Evolutionary conservation across 92 coral and sea anemone species (phyloP).

Genomic region (Epizoanthus fatuus): DNA sequence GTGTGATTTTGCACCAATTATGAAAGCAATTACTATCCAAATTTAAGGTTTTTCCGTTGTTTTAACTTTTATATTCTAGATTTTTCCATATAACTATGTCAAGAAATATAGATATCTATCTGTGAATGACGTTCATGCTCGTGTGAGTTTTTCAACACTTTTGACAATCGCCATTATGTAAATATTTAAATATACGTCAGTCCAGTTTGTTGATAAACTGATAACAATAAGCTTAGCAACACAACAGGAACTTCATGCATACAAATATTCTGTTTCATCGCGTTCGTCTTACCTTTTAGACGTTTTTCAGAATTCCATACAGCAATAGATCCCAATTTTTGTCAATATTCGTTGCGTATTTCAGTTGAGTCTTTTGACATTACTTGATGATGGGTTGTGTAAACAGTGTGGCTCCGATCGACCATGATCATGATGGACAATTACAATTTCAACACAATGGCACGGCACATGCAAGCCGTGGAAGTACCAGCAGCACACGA

Average conservation of each 20-base stretch:
- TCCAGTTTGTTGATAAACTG: too few relatives aligned
- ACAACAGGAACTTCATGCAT: background rate
- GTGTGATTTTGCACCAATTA: too few relatives aligned
- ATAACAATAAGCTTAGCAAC: background rate
- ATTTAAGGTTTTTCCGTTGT: too few relatives aligned
- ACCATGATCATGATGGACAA: background rate
- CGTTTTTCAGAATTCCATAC: background rate
- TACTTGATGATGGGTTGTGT: background rate
- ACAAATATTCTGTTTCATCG: too few relatives aligned
- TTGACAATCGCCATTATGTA: background rate
- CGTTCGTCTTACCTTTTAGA: background rate
- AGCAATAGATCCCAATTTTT: background rate
- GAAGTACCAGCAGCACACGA: background rate
- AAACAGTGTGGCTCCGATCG: conserved; percentile 2
- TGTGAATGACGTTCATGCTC: too few relatives aligned
- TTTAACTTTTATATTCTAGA: too few relatives aligned
- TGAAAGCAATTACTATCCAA: too few relatives aligned
- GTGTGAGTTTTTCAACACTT: background rate
- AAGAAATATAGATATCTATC: too few relatives aligned
- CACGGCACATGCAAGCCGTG: background rate
- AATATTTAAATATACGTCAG: background rate
- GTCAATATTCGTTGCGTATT: background rate
- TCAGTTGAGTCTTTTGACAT: background rate
- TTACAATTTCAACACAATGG: background rate
- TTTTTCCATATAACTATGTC: too few relatives aligned